Evolutionary conservation across 1,140 invertebrate species (phyloP), one percentile per base, ranked within the genome.

Genomic region (Medauroidea extradentata): DNA sequence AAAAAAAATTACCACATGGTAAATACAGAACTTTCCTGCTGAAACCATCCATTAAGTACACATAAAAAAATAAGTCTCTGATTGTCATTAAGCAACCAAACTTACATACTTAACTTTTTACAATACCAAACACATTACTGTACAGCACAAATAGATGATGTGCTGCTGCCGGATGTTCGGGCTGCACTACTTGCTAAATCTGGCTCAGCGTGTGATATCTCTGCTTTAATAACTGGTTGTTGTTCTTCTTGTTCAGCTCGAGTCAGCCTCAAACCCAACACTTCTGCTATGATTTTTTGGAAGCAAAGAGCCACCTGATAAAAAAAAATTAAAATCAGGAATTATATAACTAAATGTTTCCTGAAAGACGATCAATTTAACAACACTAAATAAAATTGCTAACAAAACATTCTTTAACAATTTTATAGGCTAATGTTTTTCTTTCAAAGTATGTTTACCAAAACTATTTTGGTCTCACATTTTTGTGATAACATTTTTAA

Each of bases 211-310:
- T 75, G 73, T 1, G 75, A 73, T 54, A 86, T 85, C 72, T 86
- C 83, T 2, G 85, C 85, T 60, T 83, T 83, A 1, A 88, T 80
- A 24, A 88, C 83, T 19, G 80, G 76, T 52, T 82, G 83, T 57
- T 86, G 81, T 44, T 80, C 81, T 67, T 88, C 86, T 63, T 85
- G 77, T 63, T 89, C 85, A 24, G 80, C 79, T 65, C 79, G 82
- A 18, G 81, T 84, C 53, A 89, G 70, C 65, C 78, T 75, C 14
- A 88, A 77, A 16, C 84, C 85, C 8, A 88, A 69, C 18, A 84
- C 74, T 69, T 88, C 84, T 9, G 86, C 85, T 29, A 83, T 83
- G 38, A 87, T 73, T 66, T 79, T 82, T 68, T 85, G 82, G 69
- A 88, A 83, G 58, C 79, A 80, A n/a, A 81, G 63, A 11, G 72